A percentile compares a stretch with the other conserved stretches of the same genome.
These are phyloP conservation scores for Araneus ventricosus DNA, from an alignment of 1,140 invertebrate genomes.

Conservation along the genomic window DNA sequence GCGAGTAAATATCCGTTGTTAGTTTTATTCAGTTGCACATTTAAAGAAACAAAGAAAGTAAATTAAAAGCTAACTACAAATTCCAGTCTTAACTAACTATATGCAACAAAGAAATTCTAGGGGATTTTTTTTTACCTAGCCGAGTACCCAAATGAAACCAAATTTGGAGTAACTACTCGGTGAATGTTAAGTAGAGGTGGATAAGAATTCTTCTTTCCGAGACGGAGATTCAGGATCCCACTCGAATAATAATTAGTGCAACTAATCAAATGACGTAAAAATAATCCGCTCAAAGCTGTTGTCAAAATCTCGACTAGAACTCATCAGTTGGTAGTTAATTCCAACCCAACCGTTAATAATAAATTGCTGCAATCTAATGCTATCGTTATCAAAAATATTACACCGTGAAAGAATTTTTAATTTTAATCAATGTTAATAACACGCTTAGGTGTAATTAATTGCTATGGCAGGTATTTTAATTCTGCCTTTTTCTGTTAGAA, in stretches of 20 bases:
- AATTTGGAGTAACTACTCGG: not conserved
- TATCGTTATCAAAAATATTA: not conserved
- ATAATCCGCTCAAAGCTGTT: not conserved
- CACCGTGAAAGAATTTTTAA: constrained; percentile 8
- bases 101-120: not conserved
- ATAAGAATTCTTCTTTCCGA: not conserved
- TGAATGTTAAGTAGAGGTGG: not conserved
- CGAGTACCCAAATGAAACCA: not conserved
- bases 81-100: not conserved
- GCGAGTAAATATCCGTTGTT: not conserved
- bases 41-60: not conserved
- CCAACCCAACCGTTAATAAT: constrained; percentile 5
- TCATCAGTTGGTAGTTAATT: not conserved
- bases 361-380: not conserved
- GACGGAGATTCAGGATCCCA: not conserved
- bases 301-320: not conserved
- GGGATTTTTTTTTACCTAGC: not conserved
- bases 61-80: not conserved
- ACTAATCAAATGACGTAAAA: not conserved
- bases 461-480: not conserved
- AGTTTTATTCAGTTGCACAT: not conserved
- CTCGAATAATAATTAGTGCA: constrained; percentile 8
- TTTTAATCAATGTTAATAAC: not conserved
- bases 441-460: not conserved
- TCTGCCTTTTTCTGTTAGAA: not conserved